These are phyloP conservation scores for Punctoribates punctum DNA, from an alignment of 2,888 invertebrate species.

Conservation along the genomic window DNA sequence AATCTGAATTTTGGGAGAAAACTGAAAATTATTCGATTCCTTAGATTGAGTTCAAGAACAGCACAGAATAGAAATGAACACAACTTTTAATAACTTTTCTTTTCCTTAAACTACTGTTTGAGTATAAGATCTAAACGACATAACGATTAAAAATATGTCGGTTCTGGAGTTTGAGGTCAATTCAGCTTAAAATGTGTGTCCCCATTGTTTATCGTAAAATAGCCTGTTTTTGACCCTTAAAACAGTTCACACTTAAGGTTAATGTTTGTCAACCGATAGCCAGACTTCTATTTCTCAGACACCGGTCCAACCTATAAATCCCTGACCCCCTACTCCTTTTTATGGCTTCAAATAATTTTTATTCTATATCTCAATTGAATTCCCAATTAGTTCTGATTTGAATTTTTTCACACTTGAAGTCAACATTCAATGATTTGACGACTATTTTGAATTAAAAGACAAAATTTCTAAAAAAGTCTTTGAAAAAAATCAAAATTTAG, in stretches of 20 bases:
- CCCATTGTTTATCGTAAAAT: conserved; percentile 3
- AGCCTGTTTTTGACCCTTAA: conserved; percentile 22
- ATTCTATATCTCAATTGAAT: no score
- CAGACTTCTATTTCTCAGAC: background rate
- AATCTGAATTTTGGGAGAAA: background rate
- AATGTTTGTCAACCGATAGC: background rate
- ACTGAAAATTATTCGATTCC: background rate
- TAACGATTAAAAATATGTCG: conserved; percentile 10
- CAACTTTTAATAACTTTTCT: background rate
- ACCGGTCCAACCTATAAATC: background rate
- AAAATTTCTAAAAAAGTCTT: background rate
- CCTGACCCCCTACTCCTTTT: no score
- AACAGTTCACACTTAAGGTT: conserved; percentile 18
- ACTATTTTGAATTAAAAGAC: no score
- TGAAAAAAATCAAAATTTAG: background rate
- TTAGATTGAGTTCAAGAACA: background rate
- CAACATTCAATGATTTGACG: no score
- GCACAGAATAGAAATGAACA: background rate
- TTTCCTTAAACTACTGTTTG: background rate
- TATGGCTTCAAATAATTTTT: no score
- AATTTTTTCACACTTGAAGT: background rate
- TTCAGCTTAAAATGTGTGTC: conserved; percentile 2
- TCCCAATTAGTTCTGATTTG: background rate
- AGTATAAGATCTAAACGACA: background rate
- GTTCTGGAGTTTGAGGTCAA: conserved; percentile 28